Evolutionary conservation across 2,888 invertebrate species (phyloP).

Genomic region (Melanophora roralis): DNA sequence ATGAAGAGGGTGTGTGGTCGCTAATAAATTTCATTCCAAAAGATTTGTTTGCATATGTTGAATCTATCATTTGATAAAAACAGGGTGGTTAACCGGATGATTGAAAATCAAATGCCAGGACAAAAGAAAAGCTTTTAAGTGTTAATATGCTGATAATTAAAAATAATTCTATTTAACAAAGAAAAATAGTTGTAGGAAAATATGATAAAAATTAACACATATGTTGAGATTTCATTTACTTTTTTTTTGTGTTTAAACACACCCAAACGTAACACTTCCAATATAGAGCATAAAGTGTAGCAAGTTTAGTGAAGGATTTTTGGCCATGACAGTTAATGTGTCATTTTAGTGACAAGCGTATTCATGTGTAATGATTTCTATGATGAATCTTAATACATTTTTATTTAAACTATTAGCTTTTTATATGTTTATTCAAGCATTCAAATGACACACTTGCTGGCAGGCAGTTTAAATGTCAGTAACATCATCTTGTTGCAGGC

Average conservation of each 20-base stretch:
- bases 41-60: slow-evolving; percentile 48
- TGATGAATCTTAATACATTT: slow-evolving; percentile 24
- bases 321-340: slow-evolving; percentile 49
- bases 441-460: slow-evolving; percentile 27
- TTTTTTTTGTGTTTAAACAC: no score
- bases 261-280: slow-evolving; percentile 23
- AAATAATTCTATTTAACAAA: slow-evolving; percentile 21
- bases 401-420: slow-evolving; percentile 44
- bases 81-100: slow-evolving; percentile 44
- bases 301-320: background rate
- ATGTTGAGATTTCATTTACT: slow-evolving; percentile 46
- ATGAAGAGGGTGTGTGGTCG: slow-evolving; percentile 47
- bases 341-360: slow-evolving; percentile 53
- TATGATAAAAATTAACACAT: slow-evolving; percentile 45
- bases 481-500: background rate
- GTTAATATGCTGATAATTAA: slow-evolving; percentile 54
- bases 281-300: background rate
- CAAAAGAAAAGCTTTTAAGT: slow-evolving; percentile 44
- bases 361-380: slow-evolving; percentile 42
- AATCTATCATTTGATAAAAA: slow-evolving; percentile 8
- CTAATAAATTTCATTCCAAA: slow-evolving; percentile 42
- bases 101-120: background rate
- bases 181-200: background rate
- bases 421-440: slow-evolving; percentile 4
- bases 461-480: slow-evolving; percentile 23